These are phyloP conservation scores for Dioctria linearis DNA, from an alignment of 2,888 invertebrate species.

Conservation along the genomic window DNA sequence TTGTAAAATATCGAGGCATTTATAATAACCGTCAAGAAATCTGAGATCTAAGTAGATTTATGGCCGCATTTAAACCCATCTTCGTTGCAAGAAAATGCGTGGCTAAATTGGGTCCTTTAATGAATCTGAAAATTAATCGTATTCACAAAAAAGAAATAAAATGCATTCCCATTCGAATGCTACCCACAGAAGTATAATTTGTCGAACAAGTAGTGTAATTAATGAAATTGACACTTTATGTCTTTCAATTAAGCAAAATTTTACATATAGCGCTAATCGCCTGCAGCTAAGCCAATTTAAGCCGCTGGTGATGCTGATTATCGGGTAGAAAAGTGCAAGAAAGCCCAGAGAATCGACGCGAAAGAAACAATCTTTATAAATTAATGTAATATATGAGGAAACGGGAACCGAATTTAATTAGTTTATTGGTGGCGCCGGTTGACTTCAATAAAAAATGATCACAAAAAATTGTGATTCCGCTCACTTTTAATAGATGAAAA, in stretches of 20 bases:
- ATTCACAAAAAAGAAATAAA: no score
- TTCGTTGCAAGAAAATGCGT: no score
- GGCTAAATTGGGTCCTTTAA: not conserved
- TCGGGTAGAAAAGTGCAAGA: not conserved
- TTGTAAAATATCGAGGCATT: no score
- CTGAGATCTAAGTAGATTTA: no score
- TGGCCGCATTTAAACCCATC: no score
- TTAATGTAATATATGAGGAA: slow-evolving; percentile 15
- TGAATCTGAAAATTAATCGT: not conserved
- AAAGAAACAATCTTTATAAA: not conserved
- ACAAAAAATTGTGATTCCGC: slow-evolving; percentile 4
- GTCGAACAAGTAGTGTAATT: not conserved
- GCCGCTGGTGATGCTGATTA: not conserved
- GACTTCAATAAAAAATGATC: not conserved
- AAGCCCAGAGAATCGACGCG: not conserved
- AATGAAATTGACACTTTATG: not conserved
- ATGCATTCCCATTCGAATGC: not conserved
- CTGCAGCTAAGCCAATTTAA: not conserved
- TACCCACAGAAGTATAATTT: not conserved
- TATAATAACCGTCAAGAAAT: no score
- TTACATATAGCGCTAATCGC: not conserved
- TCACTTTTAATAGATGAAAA: not conserved
- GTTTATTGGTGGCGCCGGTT: not conserved
- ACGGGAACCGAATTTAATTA: slow-evolving; percentile 10
- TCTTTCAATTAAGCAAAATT: not conserved